Percentiles rank a stretch among this genome's conserved stretches.
phyloP scores from a whole-genome alignment of 2,888 invertebrate species.

The Sarcophaga rosellei region DNA sequence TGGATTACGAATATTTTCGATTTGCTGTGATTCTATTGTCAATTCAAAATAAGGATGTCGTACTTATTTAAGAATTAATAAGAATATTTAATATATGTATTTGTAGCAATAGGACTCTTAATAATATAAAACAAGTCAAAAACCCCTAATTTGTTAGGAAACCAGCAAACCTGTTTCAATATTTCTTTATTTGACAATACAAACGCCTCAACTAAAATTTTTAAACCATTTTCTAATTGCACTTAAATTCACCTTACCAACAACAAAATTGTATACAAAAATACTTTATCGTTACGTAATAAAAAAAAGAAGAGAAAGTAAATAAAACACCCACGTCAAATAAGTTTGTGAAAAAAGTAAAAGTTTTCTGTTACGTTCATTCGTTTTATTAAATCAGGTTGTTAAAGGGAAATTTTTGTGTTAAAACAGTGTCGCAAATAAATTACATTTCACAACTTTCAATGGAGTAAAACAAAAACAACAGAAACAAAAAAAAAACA shows the following conservation, averaged over 20 bases:
- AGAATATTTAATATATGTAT: too few relatives aligned
- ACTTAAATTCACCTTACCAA: neutral
- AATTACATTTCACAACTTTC: slow-evolving; percentile 26
- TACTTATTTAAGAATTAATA: too few relatives aligned
- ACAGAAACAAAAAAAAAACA: neutral
- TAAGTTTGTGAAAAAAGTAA: neutral
- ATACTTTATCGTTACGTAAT: neutral
- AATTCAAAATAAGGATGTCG: too few relatives aligned
- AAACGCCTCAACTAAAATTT: neutral
- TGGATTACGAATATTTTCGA: too few relatives aligned
- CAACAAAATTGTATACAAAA: neutral
- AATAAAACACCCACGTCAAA: neutral
- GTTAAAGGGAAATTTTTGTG: slow-evolving; percentile 22
- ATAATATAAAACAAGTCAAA: too few relatives aligned
- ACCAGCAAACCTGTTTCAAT: too few relatives aligned
- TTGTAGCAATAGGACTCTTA: too few relatives aligned
- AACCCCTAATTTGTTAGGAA: too few relatives aligned
- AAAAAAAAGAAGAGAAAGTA: neutral
- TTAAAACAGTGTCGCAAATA: slow-evolving; percentile 42
- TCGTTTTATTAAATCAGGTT: slow-evolving; percentile 21
- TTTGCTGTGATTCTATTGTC: too few relatives aligned
- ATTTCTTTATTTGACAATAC: too few relatives aligned
- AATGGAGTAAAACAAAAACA: neutral
- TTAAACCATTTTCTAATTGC: neutral
- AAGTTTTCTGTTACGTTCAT: neutral